phyloP scores from a whole-genome alignment of 2,113 vertebrate genomes.

The Lonchura striata region DNA sequence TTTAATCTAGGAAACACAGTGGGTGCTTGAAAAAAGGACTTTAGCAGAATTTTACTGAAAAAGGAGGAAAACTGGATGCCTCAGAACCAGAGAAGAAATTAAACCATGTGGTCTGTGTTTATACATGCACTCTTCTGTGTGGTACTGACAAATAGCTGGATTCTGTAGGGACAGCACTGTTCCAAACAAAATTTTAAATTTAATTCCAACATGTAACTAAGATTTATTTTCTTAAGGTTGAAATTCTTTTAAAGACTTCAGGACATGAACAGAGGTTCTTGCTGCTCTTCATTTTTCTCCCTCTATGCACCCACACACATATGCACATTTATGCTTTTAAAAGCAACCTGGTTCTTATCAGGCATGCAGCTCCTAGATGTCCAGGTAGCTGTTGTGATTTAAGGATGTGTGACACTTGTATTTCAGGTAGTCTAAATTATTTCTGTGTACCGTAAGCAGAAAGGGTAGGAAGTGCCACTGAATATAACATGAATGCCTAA shows the following conservation, averaged over 20 bases:
- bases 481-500: background rate
- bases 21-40: background rate
- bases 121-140: background rate
- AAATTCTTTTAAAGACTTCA: background rate
- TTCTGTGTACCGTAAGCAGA: background rate
- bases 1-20: background rate
- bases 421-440: background rate
- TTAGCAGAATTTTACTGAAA: background rate
- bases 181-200: background rate
- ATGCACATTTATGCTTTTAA: background rate
- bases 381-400: background rate
- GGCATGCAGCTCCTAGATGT: background rate
- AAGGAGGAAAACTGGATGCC: background rate
- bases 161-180: background rate
- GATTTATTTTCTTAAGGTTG: background rate
- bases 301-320: background rate
- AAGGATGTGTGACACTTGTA: background rate
- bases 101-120: background rate
- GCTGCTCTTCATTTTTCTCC: background rate
- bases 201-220: background rate
- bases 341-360: background rate
- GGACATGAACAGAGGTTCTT: background rate
- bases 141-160: background rate
- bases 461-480: background rate
- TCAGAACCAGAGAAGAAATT: background rate